Conservation (phyloP, 2,113 vertebrate species). For the Leiothrix lutea region DNA sequence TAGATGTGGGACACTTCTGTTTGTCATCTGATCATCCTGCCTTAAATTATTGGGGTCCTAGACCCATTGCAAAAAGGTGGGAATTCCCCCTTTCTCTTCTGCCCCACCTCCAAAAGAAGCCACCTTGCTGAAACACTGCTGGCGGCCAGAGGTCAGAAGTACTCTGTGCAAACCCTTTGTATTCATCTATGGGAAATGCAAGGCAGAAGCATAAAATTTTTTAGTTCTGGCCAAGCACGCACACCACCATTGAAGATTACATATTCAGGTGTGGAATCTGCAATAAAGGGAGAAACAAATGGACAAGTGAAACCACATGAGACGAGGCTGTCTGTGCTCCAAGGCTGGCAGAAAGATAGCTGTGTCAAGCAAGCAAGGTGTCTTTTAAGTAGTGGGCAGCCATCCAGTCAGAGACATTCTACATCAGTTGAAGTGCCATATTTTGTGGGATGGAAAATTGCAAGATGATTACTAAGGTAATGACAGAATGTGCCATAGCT, state of each 20-base stretch:
- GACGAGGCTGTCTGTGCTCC: neutral
- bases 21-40: neutral
- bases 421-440: neutral
- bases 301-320: slow-evolving; percentile 43
- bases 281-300: slow-evolving; percentile 30
- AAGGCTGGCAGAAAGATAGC: neutral
- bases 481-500: neutral
- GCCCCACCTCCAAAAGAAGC: neutral
- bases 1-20: rapidly evolving
- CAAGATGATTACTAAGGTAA: neutral
- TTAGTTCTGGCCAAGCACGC: neutral
- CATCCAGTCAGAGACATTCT: neutral
- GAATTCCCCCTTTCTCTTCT: neutral
- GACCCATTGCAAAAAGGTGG: neutral
- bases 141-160: neutral
- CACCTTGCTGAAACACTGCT: neutral
- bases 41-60: neutral
- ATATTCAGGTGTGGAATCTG: slow-evolving; percentile 51
- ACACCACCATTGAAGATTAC: neutral
- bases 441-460: neutral
- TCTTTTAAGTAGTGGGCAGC: neutral
- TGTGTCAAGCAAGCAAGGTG: neutral
- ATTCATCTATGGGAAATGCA: neutral
- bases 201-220: neutral
- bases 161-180: neutral